phyloP scores from a whole-genome alignment of 2,113 vertebrate genomes.

The Rana temporaria region DNA sequence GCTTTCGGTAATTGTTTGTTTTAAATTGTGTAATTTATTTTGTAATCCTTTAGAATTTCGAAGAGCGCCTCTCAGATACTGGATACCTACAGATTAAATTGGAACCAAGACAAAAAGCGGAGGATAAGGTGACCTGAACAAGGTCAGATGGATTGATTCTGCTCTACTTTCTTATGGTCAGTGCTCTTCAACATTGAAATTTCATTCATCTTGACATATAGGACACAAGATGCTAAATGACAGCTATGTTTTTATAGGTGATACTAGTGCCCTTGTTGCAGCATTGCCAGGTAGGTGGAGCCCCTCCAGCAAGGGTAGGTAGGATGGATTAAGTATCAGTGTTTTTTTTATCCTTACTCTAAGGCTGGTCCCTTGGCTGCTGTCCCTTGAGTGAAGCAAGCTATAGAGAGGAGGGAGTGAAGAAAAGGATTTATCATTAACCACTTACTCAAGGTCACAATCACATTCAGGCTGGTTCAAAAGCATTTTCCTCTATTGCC shows the following conservation, averaged over 20 bases:
- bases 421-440: slow-evolving; percentile 54
- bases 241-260: neutral
- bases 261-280: neutral
- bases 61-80: neutral
- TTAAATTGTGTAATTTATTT: too few species aligned
- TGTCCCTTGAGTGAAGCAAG: slow-evolving; percentile 33
- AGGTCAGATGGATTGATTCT: neutral
- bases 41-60: too few species aligned
- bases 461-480: slow-evolving; percentile 22
- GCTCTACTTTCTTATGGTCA: neutral
- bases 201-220: neutral
- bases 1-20: too few species aligned
- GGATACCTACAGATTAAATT: neutral
- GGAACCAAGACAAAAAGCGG: neutral
- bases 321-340: neutral
- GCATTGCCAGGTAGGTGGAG: neutral
- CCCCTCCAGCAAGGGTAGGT: neutral
- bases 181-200: neutral
- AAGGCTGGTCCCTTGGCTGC: slow-evolving; percentile 1
- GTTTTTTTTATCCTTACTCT: neutral
- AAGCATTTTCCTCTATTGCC: slow-evolving; percentile 15
- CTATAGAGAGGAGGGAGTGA: slow-evolving; percentile 14
- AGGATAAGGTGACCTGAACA: neutral
- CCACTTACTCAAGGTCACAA: slow-evolving; percentile 50
- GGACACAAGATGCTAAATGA: neutral